Conservation (phyloP, 2,797 vertebrate species). For the Menidia menidia region DNA sequence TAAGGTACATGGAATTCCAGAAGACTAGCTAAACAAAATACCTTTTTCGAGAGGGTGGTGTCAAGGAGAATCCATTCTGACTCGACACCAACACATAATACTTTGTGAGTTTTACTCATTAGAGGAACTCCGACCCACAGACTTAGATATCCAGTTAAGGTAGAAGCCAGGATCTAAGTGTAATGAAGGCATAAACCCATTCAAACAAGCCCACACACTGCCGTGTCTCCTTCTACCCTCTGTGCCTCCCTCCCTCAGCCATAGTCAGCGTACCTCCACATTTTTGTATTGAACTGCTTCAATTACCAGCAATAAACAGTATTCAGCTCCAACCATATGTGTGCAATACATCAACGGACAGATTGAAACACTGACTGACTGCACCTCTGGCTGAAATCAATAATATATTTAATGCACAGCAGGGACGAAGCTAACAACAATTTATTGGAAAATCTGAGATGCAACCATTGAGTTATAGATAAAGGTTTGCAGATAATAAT, state of each 20-base stretch:
- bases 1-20: conserved; percentile 3
- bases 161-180: conserved; percentile 35
- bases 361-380: conserved; percentile 72
- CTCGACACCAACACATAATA: conserved; percentile 7
- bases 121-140: conserved; percentile 27
- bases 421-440: conserved; percentile 63
- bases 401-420: conserved; percentile 54
- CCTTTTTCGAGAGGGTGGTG: not conserved
- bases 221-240: conserved; percentile 14
- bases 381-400: conserved; percentile 68
- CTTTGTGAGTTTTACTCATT: conserved; percentile 36
- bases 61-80: conserved; percentile 21
- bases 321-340: conserved; percentile 59
- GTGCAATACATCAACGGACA: conserved; percentile 66
- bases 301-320: conserved; percentile 51
- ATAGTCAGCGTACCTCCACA: conserved; percentile 26
- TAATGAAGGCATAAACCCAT: conserved; percentile 47
- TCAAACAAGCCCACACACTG: conserved; percentile 44
- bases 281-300: conserved; percentile 43
- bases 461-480: conserved; percentile 55
- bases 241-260: conserved; percentile 11
- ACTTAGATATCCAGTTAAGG: conserved; percentile 34
- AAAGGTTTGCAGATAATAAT: conserved; percentile 63
- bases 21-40: conserved; percentile 7
- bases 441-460: conserved; percentile 60